phyloP scores from a whole-genome alignment of 2,797 vertebrate species.

The Lycodopsis pacificus region DNA sequence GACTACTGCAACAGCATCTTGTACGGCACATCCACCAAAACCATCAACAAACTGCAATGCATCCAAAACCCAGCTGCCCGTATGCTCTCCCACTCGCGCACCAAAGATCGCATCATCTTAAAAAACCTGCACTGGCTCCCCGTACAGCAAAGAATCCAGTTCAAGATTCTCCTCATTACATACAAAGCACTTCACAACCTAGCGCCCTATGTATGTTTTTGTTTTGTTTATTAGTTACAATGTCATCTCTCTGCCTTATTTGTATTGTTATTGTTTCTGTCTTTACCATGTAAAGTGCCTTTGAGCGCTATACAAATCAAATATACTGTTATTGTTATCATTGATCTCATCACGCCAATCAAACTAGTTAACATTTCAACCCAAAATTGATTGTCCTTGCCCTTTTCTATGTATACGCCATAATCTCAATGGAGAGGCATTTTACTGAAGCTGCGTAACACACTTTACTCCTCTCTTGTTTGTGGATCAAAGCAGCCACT shows the following conservation, averaged over 20 bases:
- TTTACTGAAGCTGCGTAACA: conserved; percentile 42
- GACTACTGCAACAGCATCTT: background rate
- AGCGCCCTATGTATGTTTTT: background rate
- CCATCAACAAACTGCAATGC: too few relatives aligned
- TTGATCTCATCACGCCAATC: conserved; percentile 35
- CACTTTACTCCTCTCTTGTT: conserved; percentile 70
- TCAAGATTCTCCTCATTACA: too few relatives aligned
- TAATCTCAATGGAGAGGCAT: conserved; percentile 36
- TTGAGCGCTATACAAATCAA: background rate
- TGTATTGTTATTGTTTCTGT: background rate
- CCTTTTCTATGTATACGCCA: conserved; percentile 27
- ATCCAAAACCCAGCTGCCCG: too few relatives aligned
- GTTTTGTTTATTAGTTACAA: background rate
- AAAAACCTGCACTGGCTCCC: too few relatives aligned
- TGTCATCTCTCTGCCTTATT: background rate
- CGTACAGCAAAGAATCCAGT: too few relatives aligned
- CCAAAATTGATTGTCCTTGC: conserved; percentile 44
- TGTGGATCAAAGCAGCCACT: conserved; percentile 74
- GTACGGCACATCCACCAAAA: too few relatives aligned
- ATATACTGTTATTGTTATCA: background rate
- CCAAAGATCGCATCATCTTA: too few relatives aligned
- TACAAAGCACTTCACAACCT: too few relatives aligned
- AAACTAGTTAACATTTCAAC: conserved; percentile 53
- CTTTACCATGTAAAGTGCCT: background rate
- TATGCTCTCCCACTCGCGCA: too few relatives aligned